Conservation (phyloP, 2,888 invertebrate species). For the Pardosa pseudoannulata region DNA sequence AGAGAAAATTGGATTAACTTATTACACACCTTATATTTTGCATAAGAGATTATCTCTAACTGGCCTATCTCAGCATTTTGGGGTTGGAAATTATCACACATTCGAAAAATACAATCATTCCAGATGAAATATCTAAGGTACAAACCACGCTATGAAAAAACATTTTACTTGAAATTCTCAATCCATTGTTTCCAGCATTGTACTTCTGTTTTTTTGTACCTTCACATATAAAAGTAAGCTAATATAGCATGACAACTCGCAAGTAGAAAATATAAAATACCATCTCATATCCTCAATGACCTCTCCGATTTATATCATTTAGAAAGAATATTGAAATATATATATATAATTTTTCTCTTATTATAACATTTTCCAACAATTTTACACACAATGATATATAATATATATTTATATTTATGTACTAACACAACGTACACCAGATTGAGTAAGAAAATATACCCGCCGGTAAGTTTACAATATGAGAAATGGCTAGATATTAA, state of each 20-base stretch:
- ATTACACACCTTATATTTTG: neutral
- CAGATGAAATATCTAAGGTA: constrained; percentile 44
- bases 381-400: constrained; percentile 71
- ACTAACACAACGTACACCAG: constrained; percentile 69
- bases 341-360: constrained; percentile 49
- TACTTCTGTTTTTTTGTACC: constrained; percentile 61
- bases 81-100: constrained; percentile 56
- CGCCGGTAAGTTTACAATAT: constrained; percentile 68
- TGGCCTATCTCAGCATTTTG: constrained; percentile 20
- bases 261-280: constrained; percentile 72
- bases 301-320: constrained; percentile 61
- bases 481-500: constrained; percentile 68
- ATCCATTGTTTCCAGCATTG: constrained; percentile 40
- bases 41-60: constrained; percentile 2
- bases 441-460: constrained; percentile 72
- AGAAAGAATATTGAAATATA: constrained; percentile 72
- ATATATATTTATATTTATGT: constrained; percentile 65
- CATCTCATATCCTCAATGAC: constrained; percentile 43
- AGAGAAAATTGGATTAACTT: constrained; percentile 4
- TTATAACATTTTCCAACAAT: constrained; percentile 67
- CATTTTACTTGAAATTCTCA: constrained; percentile 30
- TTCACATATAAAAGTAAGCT: constrained; percentile 72
- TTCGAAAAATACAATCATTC: constrained; percentile 52
- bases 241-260: constrained; percentile 66
- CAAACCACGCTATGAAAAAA: constrained; percentile 61